Evolutionary conservation across 2,797 vertebrate genomes (phyloP), one percentile per base, ranked within the genome.

Genomic region (Thunnus albacares): DNA sequence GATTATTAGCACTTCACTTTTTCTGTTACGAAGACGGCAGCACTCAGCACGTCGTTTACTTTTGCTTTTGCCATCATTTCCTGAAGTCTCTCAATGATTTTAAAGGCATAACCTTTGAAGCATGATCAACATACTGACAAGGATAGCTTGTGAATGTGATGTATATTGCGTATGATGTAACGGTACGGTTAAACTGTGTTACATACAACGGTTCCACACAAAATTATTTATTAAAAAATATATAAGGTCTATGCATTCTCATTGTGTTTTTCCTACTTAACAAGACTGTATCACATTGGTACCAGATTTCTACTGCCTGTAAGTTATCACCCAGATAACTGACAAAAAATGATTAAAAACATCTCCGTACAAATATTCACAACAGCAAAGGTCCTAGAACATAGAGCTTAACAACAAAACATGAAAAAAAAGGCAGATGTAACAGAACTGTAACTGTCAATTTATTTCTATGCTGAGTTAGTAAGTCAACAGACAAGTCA

Each of bases 151-250:
- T 35, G 62, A 82, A 77, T 64, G 60, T 67, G 55, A 61, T 77
- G 53, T 66, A 69, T 58, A 75, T 52, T 56, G 53, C 81, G 71
- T 75, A 38, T 49, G 24, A 71, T 70, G 59, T 20, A 71, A 56
- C 47, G 77, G 67, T 59, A 43, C 20, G 71, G 60, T 59, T 76
- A 62, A 85, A 86, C 30, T 49, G 63, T 82, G 69, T 84, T 62
- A 61, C 63, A 78, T 62, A 57, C 60, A 59, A 38, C 71, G 63
- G 76, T 80, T 92, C 76, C 85, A 92, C 79, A 91, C 79, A 97
- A 96, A 97, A 95, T 95, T 96, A 97, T 98, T 98, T 98, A 98
- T 97, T 97, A 97, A 97, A 96, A 96, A 93, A 96, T 89, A 93
- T 93, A 95, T 91, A 91, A 94, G 90, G 77, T 95, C 91, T 96